Evolutionary conservation across 2,888 invertebrate species (phyloP), one percentile per base, ranked within the genome.

Genomic region (Tenthredo scrophulariae): DNA sequence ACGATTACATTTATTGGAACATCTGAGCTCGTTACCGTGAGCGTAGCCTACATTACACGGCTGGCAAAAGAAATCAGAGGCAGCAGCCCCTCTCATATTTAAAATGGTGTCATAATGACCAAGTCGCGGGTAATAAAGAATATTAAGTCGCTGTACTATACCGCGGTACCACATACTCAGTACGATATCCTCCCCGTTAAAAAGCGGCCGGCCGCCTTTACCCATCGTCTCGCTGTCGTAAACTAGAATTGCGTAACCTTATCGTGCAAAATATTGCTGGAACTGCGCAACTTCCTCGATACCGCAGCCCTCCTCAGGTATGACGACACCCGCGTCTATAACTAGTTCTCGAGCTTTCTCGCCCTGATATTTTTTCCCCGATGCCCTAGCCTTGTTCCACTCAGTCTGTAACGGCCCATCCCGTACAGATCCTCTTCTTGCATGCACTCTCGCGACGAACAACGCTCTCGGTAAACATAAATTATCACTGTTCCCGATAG

Each of bases 171-270:
- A 4, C 37, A 37, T 37, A 37, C 9, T 26, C 1, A 84, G 13
- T 7, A 75, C 67, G 10, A 33, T 43, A 26, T 77, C 13, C 18
- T 22, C n/a, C 2, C 80, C 85, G 26, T 85, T 74, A 50, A 43
- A 85, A 1, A 85, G 18, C 1, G 79, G 70, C 10, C 15, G 65
- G 9, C 22, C 50, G 1, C 79, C 67, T 4, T 15, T 77, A 10
- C 85, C 84, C n/a, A 84, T 79, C n/a, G 54, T 84, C n/a, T 77
- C 54, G 15, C 40, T 43, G 15, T 77, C 79, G 26, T 79, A 84
- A 10, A 85, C 70, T 2, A 84, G 65, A 3, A 85, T 85, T 2
- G 70, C 79, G 22, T 54, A 40, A 2, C 40, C 72, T 15, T 85
- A 40, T 1, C 10, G 33, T 15, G 85, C 72, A 10, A 74, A 84